Evolutionary conservation across 2,113 vertebrate species (phyloP).

Genomic region (Colaptes auratus): DNA sequence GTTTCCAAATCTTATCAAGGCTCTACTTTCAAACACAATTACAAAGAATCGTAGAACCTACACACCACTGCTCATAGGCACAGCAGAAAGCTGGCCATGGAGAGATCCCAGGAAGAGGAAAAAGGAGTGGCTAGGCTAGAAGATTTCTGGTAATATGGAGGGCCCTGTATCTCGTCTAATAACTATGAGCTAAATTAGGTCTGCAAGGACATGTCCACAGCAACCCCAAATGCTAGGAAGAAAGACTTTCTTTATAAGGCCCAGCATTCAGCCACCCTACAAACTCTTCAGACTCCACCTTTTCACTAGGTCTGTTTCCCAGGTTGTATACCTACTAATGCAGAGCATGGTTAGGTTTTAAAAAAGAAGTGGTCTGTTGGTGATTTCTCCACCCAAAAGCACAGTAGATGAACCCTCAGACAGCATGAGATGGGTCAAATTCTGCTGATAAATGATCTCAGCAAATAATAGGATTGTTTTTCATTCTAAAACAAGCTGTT

Average conservation of each 20-base stretch:
- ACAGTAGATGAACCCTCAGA: neutral
- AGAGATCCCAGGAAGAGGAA: neutral
- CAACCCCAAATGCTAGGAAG: neutral
- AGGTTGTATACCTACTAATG: neutral
- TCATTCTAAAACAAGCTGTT: neutral
- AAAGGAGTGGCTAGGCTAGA: neutral
- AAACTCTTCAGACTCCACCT: neutral
- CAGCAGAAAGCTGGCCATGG: neutral
- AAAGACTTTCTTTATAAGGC: neutral
- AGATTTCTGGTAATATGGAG: neutral
- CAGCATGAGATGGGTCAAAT: neutral
- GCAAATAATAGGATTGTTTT: neutral
- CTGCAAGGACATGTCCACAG: neutral
- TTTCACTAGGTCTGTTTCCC: neutral
- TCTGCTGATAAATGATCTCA: neutral
- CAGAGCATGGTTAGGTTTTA: neutral
- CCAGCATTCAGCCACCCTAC: neutral
- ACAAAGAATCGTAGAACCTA: neutral
- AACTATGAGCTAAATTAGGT: neutral
- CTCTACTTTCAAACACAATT: neutral
- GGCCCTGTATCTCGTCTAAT: neutral
- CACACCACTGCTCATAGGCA: neutral
- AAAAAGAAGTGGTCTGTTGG: neutral
- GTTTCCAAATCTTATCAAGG: constrained; percentile 8
- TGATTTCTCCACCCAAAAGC: neutral